Evolutionary conservation across 2,113 vertebrate genomes (phyloP).

Genomic region (Nibea coibor): DNA sequence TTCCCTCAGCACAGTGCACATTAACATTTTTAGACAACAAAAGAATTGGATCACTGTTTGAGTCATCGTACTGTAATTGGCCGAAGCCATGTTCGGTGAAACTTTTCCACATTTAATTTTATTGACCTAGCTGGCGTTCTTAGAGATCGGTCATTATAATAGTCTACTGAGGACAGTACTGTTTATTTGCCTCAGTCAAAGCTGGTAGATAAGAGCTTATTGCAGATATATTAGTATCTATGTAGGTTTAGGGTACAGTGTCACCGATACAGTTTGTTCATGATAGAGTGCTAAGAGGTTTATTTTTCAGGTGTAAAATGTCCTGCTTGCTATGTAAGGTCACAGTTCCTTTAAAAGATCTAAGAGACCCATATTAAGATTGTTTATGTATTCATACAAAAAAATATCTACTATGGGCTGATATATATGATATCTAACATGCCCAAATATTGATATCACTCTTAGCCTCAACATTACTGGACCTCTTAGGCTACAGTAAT

Average conservation of each 20-base stretch:
- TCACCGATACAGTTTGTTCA: neutral
- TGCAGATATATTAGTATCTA: neutral
- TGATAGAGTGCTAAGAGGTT: neutral
- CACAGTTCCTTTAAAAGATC: neutral
- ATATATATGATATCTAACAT: neutral
- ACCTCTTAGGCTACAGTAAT: neutral
- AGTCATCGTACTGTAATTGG: neutral
- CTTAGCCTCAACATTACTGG: neutral
- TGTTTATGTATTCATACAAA: neutral
- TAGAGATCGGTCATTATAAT: neutral
- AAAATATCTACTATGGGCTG: neutral
- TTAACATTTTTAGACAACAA: neutral
- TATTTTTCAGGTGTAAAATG: neutral
- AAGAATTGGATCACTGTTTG: slow-evolving; percentile 10
- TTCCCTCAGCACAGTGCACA: neutral
- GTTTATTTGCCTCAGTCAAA: too few relatives aligned
- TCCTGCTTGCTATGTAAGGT: neutral
- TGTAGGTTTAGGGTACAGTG: neutral
- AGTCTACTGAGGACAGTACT: too few relatives aligned
- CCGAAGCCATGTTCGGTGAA: neutral
- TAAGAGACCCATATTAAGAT: too few relatives aligned
- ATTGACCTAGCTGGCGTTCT: neutral
- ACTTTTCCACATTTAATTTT: neutral
- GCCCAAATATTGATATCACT: neutral
- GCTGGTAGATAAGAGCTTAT: neutral